A percentile compares a stretch with the other conserved stretches of the same genome.
phyloP scores from a whole-genome alignment of 2,113 vertebrate genomes.

The Charina bottae region DNA sequence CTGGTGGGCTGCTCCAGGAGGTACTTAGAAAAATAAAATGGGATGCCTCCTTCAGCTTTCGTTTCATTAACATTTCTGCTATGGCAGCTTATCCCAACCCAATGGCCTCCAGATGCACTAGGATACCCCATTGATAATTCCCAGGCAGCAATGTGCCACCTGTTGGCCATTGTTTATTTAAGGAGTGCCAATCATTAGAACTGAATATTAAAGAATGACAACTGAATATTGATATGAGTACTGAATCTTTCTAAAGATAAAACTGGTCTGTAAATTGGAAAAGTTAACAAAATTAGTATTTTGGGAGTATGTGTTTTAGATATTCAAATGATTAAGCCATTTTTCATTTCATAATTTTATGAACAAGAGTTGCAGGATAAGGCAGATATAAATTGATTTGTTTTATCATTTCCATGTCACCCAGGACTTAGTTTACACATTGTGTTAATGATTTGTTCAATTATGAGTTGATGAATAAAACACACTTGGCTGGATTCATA shows the following conservation, averaged over 20 bases:
- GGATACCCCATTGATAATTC: too few relatives aligned
- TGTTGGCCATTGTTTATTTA: neutral
- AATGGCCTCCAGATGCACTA: too few relatives aligned
- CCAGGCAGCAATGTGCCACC: too few relatives aligned
- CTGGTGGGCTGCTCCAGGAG: neutral
- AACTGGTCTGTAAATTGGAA: neutral
- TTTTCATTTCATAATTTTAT: neutral
- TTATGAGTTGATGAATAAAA: neutral
- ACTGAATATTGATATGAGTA: neutral
- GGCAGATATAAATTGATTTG: neutral
- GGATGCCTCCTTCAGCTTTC: neutral
- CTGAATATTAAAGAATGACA: too few relatives aligned
- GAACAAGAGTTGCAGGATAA: neutral
- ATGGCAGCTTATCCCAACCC: too few relatives aligned
- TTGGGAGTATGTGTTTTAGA: neutral
- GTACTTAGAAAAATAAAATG: neutral
- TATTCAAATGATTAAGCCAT: neutral
- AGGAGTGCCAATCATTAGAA: neutral
- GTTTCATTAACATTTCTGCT: neutral
- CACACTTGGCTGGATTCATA: neutral
- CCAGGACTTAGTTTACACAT: neutral
- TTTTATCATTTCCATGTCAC: neutral
- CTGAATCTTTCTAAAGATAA: neutral
- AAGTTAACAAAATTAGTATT: neutral
- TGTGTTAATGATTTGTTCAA: neutral